A percentile compares a stretch with the other conserved stretches of the same genome.
Conservation (phyloP, 1,140 invertebrate species). For the Physella acuta region DNA sequence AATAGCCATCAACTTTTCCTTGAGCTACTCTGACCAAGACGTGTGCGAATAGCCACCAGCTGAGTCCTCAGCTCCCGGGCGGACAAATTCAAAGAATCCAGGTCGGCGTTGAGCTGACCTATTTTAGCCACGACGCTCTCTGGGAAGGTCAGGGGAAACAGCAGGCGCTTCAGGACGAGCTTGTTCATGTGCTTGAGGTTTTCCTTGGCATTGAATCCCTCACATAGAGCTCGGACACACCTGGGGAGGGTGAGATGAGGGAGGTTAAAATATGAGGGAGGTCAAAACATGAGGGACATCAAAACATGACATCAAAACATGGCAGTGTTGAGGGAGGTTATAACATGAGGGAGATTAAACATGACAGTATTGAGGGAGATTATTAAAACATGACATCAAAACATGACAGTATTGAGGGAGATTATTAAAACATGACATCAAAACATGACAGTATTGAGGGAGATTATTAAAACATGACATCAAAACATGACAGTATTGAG, state of each 20-base stretch:
- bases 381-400: too few relatives aligned
- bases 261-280: background rate
- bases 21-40: too few relatives aligned
- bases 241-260: background rate
- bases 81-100: conserved; percentile 32
- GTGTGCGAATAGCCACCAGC: conserved; percentile 15
- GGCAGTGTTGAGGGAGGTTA: background rate
- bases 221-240: conserved; percentile 41
- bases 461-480: too few relatives aligned
- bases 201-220: conserved; percentile 53
- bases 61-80: conserved; percentile 25
- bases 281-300: background rate
- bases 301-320: too few relatives aligned
- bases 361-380: background rate
- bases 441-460: too few relatives aligned
- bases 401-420: too few relatives aligned
- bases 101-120: conserved; percentile 34
- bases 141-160: conserved; percentile 45
- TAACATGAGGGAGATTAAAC: background rate
- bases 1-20: too few relatives aligned
- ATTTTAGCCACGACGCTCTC: conserved; percentile 27
- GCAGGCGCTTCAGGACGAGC: conserved; percentile 46
- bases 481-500: too few relatives aligned
- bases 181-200: conserved; percentile 52
- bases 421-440: too few relatives aligned